Base-by-base conservation (phyloP, 2,888 invertebrate genomes). In the Scaptomyza tumidula region DNA sequence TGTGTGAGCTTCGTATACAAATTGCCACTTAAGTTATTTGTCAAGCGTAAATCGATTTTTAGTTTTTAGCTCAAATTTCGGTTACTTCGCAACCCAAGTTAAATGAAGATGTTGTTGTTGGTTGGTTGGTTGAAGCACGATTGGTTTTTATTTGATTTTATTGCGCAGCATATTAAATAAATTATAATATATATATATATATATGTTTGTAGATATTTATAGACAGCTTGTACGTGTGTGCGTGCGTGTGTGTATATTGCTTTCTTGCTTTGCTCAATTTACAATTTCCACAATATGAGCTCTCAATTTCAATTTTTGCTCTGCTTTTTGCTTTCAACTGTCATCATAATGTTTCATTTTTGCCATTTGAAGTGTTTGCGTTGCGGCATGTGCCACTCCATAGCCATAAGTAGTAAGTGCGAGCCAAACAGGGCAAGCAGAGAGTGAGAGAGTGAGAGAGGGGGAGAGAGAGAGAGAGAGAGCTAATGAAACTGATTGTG, bases 11-110 rank as follows among this genome's bases (percentile, higher is more conserved):
- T 35, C n/a, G 64, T 68, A 69, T 76, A 78, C 62, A 66, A 74
- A 72, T 74, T 78, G 84, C 81, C 86, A 86, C 83, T 83, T 83
- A 84, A 77, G 81, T 84, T 86, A 84, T 86, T 86, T 84, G 81
- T 86, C 84, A 85, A 71, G 71, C 73, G 85, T 80, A 84, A 84
- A 86, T 86, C 82, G 82, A 83, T 86, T 86, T 86, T 86, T 79
- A 86, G 83, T 84, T 83, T 78, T 77, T 39, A 24, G n/a, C 39
- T 14, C 39, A 67, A 60, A 80, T 69, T 39, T 39, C 7, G 14
- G n/a, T 39, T 14, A 7, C 39, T 14, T 39, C 14, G 14, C 39
- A 14, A 39, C 3, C 14, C 16, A 14, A 39, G 6, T 9, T 16
- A 16, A 41, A 16, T 41, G 16, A 41, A 41, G 39, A 41, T 14